Evolutionary conservation across 2,888 invertebrate genomes (phyloP).

Genomic region (Linyphia triangularis): DNA sequence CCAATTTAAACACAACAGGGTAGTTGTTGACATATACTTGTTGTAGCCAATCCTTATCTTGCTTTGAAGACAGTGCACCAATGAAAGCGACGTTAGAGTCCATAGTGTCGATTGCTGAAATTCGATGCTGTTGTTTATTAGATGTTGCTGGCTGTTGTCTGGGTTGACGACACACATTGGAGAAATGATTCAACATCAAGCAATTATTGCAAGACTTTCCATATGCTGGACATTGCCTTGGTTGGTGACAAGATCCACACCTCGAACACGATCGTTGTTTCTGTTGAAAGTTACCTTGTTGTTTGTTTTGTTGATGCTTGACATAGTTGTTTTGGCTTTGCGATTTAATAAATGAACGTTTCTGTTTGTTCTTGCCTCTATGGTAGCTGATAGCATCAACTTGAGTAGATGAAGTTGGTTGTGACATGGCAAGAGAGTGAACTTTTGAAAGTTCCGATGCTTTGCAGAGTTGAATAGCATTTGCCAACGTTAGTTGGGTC

Average conservation of each 20-base stretch:
- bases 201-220: conserved; percentile 30
- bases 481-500: no score
- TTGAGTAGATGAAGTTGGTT: not conserved
- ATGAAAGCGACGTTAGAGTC: not conserved
- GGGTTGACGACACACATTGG: conserved; percentile 22
- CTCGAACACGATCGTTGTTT: not conserved
- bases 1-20: conserved; percentile 19
- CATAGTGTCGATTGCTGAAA: conserved; percentile 1
- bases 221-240: conserved; percentile 14
- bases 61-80: not conserved
- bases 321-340: no score
- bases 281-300: not conserved
- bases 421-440: not conserved
- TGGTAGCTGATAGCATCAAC: not conserved
- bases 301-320: not conserved
- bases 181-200: conserved; percentile 11
- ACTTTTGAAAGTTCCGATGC: not conserved
- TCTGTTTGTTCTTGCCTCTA: not conserved
- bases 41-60: conserved; percentile 5
- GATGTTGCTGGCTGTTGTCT: not conserved
- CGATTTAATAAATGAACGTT: no score
- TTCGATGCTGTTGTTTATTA: not conserved
- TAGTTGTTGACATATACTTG: not conserved
- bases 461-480: conserved; percentile 5
- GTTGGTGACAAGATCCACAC: conserved; percentile 8